A percentile compares a stretch with the other conserved stretches of the same genome.
Conservation (phyloP, 2,797 vertebrate genomes). For the Crenuchus spilurus region DNA sequence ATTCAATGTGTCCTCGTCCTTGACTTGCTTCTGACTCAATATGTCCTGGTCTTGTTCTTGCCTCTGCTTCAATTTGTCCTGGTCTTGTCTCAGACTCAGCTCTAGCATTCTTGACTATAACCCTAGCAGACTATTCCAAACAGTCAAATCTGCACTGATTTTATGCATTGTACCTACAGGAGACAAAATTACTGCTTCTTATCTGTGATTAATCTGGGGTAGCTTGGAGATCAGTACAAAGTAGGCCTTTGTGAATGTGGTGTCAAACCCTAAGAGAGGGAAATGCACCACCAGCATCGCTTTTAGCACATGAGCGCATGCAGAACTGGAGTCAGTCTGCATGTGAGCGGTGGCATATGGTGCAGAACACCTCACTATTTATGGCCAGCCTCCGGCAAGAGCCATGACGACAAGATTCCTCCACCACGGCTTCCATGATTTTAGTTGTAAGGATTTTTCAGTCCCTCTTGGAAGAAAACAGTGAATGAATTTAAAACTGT, state of each 20-base stretch:
- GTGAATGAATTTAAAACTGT: constrained; percentile 36
- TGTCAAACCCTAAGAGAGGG: constrained; percentile 14
- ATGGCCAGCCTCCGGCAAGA: constrained; percentile 55
- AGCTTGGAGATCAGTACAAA: background rate
- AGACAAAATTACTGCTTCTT: background rate
- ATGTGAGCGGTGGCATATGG: constrained; percentile 49
- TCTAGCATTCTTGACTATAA: no score
- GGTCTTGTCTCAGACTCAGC: no score
- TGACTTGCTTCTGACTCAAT: no score
- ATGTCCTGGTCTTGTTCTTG: no score
- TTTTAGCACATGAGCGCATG: constrained; percentile 34
- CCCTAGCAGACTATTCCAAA: no score
- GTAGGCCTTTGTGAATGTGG: background rate
- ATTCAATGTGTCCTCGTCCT: no score
- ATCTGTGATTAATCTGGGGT: constrained; percentile 1
- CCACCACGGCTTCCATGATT: constrained; percentile 54
- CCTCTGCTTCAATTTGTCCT: no score
- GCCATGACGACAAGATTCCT: constrained; percentile 44
- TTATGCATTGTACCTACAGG: background rate
- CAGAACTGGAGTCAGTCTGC: constrained; percentile 42
- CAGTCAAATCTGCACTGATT: no score
- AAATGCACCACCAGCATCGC: background rate
- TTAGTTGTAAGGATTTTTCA: constrained; percentile 46
- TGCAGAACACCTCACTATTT: constrained; percentile 50
- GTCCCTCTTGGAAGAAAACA: constrained; percentile 12